Base-by-base conservation (phyloP, 2,797 vertebrate genomes). In the Propithecus deckenii region DNA sequence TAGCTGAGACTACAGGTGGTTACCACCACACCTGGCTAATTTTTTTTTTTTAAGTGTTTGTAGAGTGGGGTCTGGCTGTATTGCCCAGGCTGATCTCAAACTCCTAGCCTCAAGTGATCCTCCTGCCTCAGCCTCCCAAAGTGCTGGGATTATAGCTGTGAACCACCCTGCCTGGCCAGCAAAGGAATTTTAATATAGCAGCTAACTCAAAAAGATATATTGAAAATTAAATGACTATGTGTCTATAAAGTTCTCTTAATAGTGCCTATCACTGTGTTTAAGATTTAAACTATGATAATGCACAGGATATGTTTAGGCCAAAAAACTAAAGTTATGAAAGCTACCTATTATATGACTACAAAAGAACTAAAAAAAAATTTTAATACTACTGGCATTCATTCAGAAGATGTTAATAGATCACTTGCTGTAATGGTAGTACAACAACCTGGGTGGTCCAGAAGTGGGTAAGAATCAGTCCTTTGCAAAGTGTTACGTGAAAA, bases 121-220 rank as follows among this genome's bases (percentile, higher is more conserved):
- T 59, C 57, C 25, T 59, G 25, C 25, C 23, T 65, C 63, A n/a
- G 15, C 63, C 32, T 65, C 17, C 63, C 63, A 65, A n/a, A 65
- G 32, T 63, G 61, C 63, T n/a, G 32, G 17, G 32, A n/a, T 65
- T 18, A 65, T 17, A 65, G 32, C 7, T 65, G 32, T 65, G 32
- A 65, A 32, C 32, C 32, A 65, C 17, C 63, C 15, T n/a, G 32
- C 32, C 63, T 65, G 63, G 32, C 32, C 30, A 95, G 75, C 41
- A 78, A 12, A 93, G 61, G 78, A 81, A 75, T 86, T 91, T 85
- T 92, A 57, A 46, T 55, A 20, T 28, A 96, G 52, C n/a, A 89
- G 65, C 61, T 79, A 93, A 67, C 8, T 48, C 65, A 7, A 6
- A 86, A 90, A 89, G 43, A 79, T 76, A 38, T 5, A 38, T 25